Base-by-base conservation (phyloP, 2,113 vertebrate species). In the Aviceda subcristata region DNA sequence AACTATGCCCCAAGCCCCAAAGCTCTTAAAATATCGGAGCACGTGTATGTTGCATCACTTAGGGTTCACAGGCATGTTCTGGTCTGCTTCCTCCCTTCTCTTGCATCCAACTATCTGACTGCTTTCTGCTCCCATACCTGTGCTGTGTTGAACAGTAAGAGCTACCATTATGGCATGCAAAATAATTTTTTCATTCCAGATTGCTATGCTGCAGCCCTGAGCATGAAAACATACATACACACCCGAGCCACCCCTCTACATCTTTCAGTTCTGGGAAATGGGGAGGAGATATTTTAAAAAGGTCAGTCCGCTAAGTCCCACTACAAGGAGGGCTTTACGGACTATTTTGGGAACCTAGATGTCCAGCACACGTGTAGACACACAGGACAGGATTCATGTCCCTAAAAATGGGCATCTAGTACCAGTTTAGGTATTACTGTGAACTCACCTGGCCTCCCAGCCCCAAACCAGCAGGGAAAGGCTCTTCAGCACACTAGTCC, bases 111-210 rank as follows among this genome's bases (percentile, higher is more conserved):
- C 38, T 60, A 26, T 7, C 22, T 24, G 18, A 34, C 30, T 38
- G 45, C 23, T 62, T 90, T 77, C 57, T 72, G 18, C 24, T 78
- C 38, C 36, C 4, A 11, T 19, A 34, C 21, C 48, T 23, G 26
- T 29, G n/a, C 53, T 86, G 22, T 34, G 43, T 23, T 2, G 1
- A 68, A 57, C 26, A 68, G 64, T 16, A 62, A 60, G 29, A 36
- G 39, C 17, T 56, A 45, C 57, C 1, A 1, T 24, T 79, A 45
- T 0, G 4, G 15, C 26, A 53, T 4, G 13, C 11, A 67, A 67
- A 80, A n/a, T 9, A n/a, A 10, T 20, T 30, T 64, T 57, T 51
- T 63, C 11, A 11, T 89, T 57, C 34, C 53, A 86, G 15, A 85
- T 41, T 59, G 16, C 39, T 74, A 34, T 72, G 57, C 64, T 86